Evolutionary conservation across 2,888 invertebrate species (phyloP).

Genomic region (Mystacides longicornis): DNA sequence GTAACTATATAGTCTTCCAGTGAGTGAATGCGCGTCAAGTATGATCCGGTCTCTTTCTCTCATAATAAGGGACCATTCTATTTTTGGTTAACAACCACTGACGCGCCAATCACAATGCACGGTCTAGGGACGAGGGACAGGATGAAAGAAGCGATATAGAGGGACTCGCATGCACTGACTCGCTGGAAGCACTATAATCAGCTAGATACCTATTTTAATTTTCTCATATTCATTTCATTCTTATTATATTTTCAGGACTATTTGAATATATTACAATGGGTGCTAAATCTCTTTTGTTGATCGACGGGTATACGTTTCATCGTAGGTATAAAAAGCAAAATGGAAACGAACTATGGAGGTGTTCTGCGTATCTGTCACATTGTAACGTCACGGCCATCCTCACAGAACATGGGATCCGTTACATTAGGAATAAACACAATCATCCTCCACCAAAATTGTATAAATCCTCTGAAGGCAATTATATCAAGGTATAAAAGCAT

Average conservation of each 20-base stretch:
- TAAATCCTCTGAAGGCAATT: not conserved
- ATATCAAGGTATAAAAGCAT: not conserved
- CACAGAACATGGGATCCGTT: not conserved
- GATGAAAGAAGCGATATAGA: too few species aligned
- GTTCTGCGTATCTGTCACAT: constrained; percentile 1
- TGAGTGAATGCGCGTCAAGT: too few species aligned
- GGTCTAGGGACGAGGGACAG: too few species aligned
- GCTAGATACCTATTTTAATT: too few species aligned
- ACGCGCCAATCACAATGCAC: too few species aligned
- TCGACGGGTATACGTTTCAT: constrained; percentile 11
- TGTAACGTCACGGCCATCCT: constrained; percentile 10
- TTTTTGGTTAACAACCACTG: too few species aligned
- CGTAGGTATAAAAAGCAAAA: not conserved
- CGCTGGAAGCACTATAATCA: too few species aligned
- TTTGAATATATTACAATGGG: constrained; percentile 30
- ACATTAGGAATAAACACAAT: constrained; percentile 4
- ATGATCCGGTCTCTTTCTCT: too few species aligned
- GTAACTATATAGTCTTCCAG: too few species aligned
- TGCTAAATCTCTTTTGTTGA: constrained; percentile 24
- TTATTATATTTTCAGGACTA: constrained; percentile 19
- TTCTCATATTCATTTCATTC: too few species aligned
- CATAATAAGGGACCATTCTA: too few species aligned
- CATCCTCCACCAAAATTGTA: not conserved
- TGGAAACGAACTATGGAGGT: constrained; percentile 8
- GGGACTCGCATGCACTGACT: too few species aligned